Evolutionary conservation across 2,888 invertebrate species (phyloP), one percentile per base, ranked within the genome.

Genomic region (Cantharis flavilabris): DNA sequence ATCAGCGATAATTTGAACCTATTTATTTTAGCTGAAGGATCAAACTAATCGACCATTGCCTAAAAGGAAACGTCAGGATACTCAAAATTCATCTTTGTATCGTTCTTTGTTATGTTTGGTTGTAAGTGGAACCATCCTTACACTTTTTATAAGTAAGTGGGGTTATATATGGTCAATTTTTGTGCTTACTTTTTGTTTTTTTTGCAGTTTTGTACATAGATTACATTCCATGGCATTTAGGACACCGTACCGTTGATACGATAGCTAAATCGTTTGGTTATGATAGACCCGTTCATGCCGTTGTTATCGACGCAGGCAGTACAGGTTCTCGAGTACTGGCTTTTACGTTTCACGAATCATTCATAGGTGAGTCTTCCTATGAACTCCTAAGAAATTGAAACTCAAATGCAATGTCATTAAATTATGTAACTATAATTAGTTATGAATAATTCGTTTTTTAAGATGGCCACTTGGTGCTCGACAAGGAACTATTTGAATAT

Each of bases 241-340:
- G 87, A 85, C 90, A 91, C 81, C 89, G 89, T 84, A 91, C 93
- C 85, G 88, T 95, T 80, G 95, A 95, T 84, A 91, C 91, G n/a
- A 86, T 95, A 77, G 95, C 94, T 23, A 92, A 93, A 85, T 91
- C 91, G 71, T 95, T 95, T 64, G 95, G 95, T 69, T 92, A 95
- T 84, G 91, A 92, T 84, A 91, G 92, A 83, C 90, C 91, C 62
- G 92, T 92, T 69, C 94, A 97, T 89, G 97, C 96, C 0, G 95
- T 97, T 23, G 94, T 98, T 82, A 94, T 98, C 82, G 98, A 98
- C 89, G 98, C 97, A 4, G 98, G 98, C 2, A 97, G 97, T 76
- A 98, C 98, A 0, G 98, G 98, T 1, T 94, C 96, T 79, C 91
- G 98, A 82, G 93, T 96, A 20, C 89, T 96, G 79, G 95, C 95